These are phyloP conservation scores for Stratiomys singularior DNA, from an alignment of 2,888 invertebrate genomes.

Conservation along the genomic window DNA sequence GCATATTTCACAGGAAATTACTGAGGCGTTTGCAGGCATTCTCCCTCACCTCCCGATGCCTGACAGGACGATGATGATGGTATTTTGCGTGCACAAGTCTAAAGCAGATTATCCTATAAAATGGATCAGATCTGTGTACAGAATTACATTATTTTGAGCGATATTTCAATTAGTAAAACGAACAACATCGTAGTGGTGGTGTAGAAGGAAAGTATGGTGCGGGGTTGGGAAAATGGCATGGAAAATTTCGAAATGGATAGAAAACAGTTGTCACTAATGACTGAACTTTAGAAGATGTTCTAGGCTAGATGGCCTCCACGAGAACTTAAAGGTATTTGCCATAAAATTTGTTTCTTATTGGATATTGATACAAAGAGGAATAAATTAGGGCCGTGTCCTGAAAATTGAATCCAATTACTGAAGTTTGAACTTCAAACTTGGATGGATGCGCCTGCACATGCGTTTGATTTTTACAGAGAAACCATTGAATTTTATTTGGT, in stretches of 20 bases:
- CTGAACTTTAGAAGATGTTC: background rate
- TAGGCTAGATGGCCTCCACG: too few relatives aligned
- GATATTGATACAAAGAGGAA: background rate
- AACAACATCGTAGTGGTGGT: background rate
- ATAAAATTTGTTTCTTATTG: background rate
- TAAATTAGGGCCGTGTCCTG: too few relatives aligned
- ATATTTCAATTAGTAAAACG: slow-evolving; percentile 40
- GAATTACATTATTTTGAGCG: slow-evolving; percentile 27
- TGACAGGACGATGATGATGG: background rate
- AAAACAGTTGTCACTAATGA: slow-evolving; percentile 17
- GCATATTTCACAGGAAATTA: slow-evolving; percentile 5
- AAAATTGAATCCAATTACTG: too few relatives aligned
- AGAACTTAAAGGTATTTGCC: background rate
- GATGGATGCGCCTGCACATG: too few relatives aligned
- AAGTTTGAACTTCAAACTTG: too few relatives aligned
- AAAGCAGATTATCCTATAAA: slow-evolving; percentile 19
- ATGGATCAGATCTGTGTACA: slow-evolving; percentile 15
- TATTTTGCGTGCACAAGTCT: background rate
- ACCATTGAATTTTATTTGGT: too few relatives aligned
- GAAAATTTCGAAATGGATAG: background rate
- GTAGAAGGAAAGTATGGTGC: background rate
- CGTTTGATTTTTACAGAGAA: too few relatives aligned
- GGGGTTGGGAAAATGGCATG: background rate
- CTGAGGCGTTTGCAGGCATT: background rate
- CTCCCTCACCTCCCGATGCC: background rate